Conservation (phyloP, 2,113 vertebrate species). For the Sitta europaea region DNA sequence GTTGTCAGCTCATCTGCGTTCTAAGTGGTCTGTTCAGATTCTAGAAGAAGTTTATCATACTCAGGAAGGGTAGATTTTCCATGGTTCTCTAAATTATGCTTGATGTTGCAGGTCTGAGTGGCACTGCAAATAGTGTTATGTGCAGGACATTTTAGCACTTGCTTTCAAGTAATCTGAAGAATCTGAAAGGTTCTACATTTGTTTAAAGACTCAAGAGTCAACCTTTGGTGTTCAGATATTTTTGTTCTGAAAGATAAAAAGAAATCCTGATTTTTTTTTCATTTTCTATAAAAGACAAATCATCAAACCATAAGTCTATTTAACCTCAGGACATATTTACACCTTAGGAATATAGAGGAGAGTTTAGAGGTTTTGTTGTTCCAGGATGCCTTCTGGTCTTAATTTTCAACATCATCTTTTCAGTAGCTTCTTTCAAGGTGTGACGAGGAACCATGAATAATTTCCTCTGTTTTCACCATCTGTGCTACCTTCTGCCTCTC, state of each 20-base stretch:
- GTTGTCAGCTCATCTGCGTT: neutral
- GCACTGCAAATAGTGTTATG: neutral
- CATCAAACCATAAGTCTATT: constrained; percentile 8
- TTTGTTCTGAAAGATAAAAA: neutral
- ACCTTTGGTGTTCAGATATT: neutral
- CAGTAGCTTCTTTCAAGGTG: constrained; percentile 54
- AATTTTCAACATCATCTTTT: constrained; percentile 53
- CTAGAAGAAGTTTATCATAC: neutral
- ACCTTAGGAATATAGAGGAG: constrained; percentile 25
- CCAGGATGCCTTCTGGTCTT: constrained; percentile 39
- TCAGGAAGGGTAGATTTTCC: neutral
- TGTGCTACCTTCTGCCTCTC: constrained; percentile 59
- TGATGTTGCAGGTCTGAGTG: neutral
- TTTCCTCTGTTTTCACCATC: constrained; percentile 58
- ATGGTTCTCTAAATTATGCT: neutral
- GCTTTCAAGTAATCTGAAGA: neutral
- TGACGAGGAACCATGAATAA: constrained; percentile 44
- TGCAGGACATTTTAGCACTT: neutral
- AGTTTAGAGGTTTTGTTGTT: constrained; percentile 34
- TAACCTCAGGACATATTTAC: constrained; percentile 43
- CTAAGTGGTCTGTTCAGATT: neutral
- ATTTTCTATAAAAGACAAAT: neutral
- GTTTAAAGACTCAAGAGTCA: neutral
- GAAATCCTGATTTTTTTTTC: neutral
- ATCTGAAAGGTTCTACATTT: neutral